Evolutionary conservation across 2,797 vertebrate species (phyloP), one percentile per base, ranked within the genome.

Genomic region (Sebastes taczanowskii): DNA sequence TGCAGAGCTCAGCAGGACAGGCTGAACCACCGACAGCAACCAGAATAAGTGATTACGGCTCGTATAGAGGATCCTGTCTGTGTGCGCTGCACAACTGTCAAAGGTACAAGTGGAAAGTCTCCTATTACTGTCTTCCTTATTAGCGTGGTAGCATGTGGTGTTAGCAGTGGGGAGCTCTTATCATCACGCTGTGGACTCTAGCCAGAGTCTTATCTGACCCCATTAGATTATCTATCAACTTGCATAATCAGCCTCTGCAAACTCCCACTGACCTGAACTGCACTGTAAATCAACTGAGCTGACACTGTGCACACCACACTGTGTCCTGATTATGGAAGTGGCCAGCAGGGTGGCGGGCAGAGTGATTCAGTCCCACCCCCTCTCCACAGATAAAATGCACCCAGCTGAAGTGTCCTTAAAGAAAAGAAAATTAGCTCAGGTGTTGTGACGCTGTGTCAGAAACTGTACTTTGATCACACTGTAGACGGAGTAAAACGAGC

Each of bases 131-230:
- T 52, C 29, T 29, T 23, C 52, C 59, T 77, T 49, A 71, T 78
- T 60, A 81, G 85, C 8, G 0, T 60, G 53, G 60, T 22, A 22
- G 55, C 65, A 73, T 53, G 61, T 38, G 63, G 73, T 62, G 55
- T 65, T 70, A 14, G 38, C 58, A n/a, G 53, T 34, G 30, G 42
- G 22, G 69, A 75, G 70, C 29, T 76, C 77, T 85, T 88, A 86
- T 90, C 89, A 61, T 27, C 2, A 3, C 11, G 29, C 64, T 80
- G 79, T 91, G 92, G 82, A 89, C 87, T 88, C 76, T 35, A 86
- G 86, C 84, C 86, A 88, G 80, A 75, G 64, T 81, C 75, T 87
- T 91, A 91, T 91, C 91, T 91, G 91, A 91, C 89, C 88, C 70
- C 82, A 67, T 89, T 91, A 88, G 79, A 86, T 91, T 88, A 89